Conservation (phyloP, 1,140 invertebrate species). For the Fopius arisanus region DNA sequence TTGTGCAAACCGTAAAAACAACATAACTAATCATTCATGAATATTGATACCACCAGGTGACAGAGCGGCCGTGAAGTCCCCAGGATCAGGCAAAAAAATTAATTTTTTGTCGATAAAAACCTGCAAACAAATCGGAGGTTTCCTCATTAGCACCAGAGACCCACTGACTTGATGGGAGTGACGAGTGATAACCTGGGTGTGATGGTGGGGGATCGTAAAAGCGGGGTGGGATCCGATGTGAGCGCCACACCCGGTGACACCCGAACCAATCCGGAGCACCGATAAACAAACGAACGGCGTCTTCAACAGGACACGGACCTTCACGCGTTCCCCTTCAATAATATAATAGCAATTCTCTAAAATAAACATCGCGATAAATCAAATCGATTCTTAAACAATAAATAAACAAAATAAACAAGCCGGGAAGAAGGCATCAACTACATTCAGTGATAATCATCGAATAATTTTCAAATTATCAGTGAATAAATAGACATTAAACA, state of each 20-base stretch:
- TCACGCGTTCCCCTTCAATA: no score
- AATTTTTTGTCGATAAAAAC: no score
- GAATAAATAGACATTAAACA: no score
- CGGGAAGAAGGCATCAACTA: no score
- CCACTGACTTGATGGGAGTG: background rate
- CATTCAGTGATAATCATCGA: no score
- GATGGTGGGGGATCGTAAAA: background rate
- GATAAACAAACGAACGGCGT: constrained; percentile 43
- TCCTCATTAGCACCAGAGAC: background rate
- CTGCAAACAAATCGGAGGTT: background rate
- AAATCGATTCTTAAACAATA: no score
- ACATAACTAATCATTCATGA: background rate
- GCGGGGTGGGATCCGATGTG: constrained; percentile 9
- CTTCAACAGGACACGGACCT: constrained; percentile 31
- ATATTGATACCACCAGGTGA: background rate
- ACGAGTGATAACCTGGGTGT: background rate
- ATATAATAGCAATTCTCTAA: no score
- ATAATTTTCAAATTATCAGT: no score
- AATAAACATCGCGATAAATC: no score
- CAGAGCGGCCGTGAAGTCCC: background rate
- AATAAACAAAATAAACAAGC: no score
- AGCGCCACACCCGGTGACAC: background rate
- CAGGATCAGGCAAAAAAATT: background rate
- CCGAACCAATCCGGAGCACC: constrained; percentile 11
- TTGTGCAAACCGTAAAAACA: background rate